Evolutionary conservation across 2,797 vertebrate genomes (phyloP).

Genomic region (Ptychobarbus kaznakovi): DNA sequence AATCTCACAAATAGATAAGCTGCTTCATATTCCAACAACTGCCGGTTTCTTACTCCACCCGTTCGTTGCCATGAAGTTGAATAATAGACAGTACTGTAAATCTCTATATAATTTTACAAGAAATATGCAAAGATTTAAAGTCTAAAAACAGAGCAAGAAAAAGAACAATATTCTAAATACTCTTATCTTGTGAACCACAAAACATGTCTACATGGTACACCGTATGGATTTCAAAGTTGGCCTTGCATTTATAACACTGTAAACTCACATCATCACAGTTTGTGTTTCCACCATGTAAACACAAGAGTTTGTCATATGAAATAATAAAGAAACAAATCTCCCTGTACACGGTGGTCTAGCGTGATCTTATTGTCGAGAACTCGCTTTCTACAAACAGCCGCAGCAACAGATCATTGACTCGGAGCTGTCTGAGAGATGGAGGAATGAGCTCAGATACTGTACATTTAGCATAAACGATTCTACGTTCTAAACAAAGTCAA

Average conservation of each 20-base stretch:
- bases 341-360: slow-evolving; percentile 11
- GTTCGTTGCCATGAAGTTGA: not conserved
- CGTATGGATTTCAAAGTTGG: slow-evolving; percentile 36
- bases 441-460: slow-evolving; percentile 22
- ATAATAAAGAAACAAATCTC: slow-evolving; percentile 38
- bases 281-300: slow-evolving; percentile 49
- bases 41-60: slow-evolving; percentile 8
- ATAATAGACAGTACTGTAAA: slow-evolving; percentile 29
- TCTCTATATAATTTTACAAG: slow-evolving; percentile 45
- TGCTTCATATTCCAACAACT: slow-evolving; percentile 27
- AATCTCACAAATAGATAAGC: slow-evolving; percentile 28
- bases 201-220: slow-evolving; percentile 49
- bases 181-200: slow-evolving; percentile 44
- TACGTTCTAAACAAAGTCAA: slow-evolving; percentile 43
- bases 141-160: slow-evolving; percentile 44
- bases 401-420: not conserved
- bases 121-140: slow-evolving; percentile 33
- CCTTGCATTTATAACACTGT: slow-evolving; percentile 47
- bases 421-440: slow-evolving; percentile 13
- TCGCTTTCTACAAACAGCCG: slow-evolving; percentile 15
- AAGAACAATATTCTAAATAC: slow-evolving; percentile 46
- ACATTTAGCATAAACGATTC: slow-evolving; percentile 42
- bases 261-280: slow-evolving; percentile 50
- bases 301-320: slow-evolving; percentile 44
- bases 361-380: not conserved